Evolutionary conservation across 2,888 invertebrate genomes (phyloP), one percentile per base, ranked within the genome.

Genomic region (Bruchidius siliquastri): DNA sequence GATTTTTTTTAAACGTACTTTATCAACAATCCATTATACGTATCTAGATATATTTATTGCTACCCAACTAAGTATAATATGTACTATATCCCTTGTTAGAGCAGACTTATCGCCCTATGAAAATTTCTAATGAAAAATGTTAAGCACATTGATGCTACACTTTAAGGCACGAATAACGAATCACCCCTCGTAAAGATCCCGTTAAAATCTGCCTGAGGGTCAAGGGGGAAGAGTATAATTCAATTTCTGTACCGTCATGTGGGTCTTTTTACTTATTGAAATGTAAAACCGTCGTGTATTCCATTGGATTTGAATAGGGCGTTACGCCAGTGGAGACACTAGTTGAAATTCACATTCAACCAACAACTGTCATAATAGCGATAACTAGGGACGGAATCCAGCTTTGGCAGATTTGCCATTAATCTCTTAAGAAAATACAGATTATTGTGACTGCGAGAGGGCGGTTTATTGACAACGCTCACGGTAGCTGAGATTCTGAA

Each of bases 211-310:
- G 20, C 79, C 76, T 77, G 80, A 81, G 81, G 81, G 78, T 77
- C 77, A 76, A 76, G 76, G 76, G 78, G 79, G 79, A 81, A 82
- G 81, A 76, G 76, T 78, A 77, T 79, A 81, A 82, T 81, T 80
- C 80, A 81, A 82, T 83, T 82, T 49, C 3, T 82, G 82, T 82
- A 82, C 79, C 81, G 76, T 81, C 82, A 82, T 82, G 80, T 82
- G 82, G 49, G 49, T 49, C 49, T 49, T 49, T 49, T 49, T 49
- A 49, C 49, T 49, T 49, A 49, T 49, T 49, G 49, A 49, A 49
- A 49, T 49, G 49, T 49, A 49, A 49, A 49, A 49, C 30, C 1
- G 8, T 18, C 49, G 49, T 18, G 49, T 49, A 49, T 49, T 49
- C 13, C 13, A 49, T 49, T 49, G 49, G 49, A 49, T 13, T 49